Percentiles rank a stretch among this genome's conserved stretches.
Evolutionary conservation across 2,888 invertebrate species (phyloP).

Genomic region (Coenonympha arcania): DNA sequence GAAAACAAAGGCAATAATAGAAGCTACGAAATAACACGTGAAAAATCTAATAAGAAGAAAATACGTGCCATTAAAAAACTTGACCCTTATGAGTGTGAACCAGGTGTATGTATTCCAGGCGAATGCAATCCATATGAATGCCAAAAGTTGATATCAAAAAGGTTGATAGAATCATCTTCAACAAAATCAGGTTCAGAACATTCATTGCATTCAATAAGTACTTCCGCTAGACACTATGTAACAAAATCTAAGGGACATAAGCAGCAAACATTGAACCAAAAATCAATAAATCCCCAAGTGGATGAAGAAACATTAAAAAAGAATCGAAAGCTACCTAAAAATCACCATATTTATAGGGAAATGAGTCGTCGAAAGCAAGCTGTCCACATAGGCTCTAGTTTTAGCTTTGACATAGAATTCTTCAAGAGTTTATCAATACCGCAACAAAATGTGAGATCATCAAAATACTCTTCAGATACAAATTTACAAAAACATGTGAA

Average conservation of each 20-base stretch:
- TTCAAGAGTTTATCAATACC: constrained; percentile 19
- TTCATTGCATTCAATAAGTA: constrained; percentile 18
- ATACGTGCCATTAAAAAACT: constrained; percentile 10
- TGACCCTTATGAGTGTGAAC: constrained; percentile 36
- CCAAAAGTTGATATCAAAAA: constrained; percentile 35
- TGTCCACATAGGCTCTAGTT: constrained; percentile 26
- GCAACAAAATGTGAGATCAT: background rate
- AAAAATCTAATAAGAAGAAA: background rate
- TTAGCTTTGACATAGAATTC: constrained; percentile 26
- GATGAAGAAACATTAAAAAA: background rate
- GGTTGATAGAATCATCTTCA: constrained; percentile 30
- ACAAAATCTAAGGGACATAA: constrained; percentile 4
- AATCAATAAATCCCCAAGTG: background rate
- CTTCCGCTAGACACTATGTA: constrained; percentile 23
- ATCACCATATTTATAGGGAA: background rate
- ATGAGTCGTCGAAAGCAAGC: constrained; percentile 7
- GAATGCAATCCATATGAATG: constrained; percentile 36
- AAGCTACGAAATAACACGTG: background rate
- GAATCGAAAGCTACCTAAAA: too few relatives aligned
- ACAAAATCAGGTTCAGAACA: constrained; percentile 24
- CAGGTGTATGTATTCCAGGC: constrained; percentile 34
- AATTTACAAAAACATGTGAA: background rate
- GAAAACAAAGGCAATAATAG: constrained; percentile 9
- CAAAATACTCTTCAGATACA: constrained; percentile 1
- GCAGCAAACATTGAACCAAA: background rate